A percentile compares a stretch with the other conserved stretches of the same genome.
These are phyloP conservation scores for Caenorhabditis plicata DNA, from an alignment of 2,888 invertebrate species.

Conservation along the genomic window DNA sequence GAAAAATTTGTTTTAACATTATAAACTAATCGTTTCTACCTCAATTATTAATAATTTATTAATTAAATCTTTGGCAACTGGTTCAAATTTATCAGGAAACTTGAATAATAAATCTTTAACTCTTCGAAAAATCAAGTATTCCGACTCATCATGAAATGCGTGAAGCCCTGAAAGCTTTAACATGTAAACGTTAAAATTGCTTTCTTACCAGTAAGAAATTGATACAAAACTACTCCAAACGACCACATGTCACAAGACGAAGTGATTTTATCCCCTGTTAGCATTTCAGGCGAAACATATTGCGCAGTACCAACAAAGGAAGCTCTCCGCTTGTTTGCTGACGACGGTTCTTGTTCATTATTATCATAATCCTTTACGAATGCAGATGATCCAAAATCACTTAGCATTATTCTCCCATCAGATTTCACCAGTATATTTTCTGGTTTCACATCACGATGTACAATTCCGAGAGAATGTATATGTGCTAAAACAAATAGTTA, in stretches of 20 bases:
- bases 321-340: constrained; percentile 19
- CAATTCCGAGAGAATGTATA: constrained; percentile 48
- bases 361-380: constrained; percentile 23
- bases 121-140: constrained; percentile 94
- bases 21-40: constrained; percentile 7
- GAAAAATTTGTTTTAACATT: constrained; percentile 6
- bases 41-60: constrained; percentile 80
- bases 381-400: constrained; percentile 92
- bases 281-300: constrained; percentile 88
- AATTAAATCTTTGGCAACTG: constrained; percentile 82
- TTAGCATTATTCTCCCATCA: constrained; percentile 92
- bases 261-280: constrained; percentile 13
- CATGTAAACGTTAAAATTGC: constrained; percentile 12
- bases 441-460: constrained; percentile 62
- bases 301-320: constrained; percentile 95
- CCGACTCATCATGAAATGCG: constrained; percentile 71
- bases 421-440: constrained; percentile 94
- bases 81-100: constrained; percentile 87
- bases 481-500: constrained; percentile 40
- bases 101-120: constrained; percentile 86
- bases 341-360: background rate
- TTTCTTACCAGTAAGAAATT: constrained; percentile 36
- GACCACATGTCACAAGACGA: constrained; percentile 50
- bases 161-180: constrained; percentile 36
- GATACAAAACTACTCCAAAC: constrained; percentile 36